Evolutionary conservation across 2,888 invertebrate species (phyloP), one percentile per base, ranked within the genome.

Genomic region (Noctuana brunneofusca): DNA sequence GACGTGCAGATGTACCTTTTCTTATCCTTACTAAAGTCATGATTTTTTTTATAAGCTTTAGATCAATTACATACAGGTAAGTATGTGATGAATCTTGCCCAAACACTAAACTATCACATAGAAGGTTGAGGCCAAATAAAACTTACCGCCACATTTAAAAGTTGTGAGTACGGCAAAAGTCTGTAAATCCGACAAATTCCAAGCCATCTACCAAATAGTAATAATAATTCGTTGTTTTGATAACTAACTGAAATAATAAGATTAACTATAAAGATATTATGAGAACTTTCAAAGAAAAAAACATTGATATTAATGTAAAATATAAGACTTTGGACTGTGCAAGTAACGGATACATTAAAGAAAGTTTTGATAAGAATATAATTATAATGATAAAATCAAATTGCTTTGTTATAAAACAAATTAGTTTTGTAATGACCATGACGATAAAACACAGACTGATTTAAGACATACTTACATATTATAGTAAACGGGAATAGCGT

Each of bases 181-280:
- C 86, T 79, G 66, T 90, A 90, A 58, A 90, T 86, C 1, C 89
- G 79, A 16, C 75, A 70, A 4, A 87, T 76, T n/a, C 72, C 73
- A n/a, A 85, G 46, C 84, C 86, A 88, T 64, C 83, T 75, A 24
- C 81, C 81, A 11, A 76, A 12, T n/a, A n/a, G n/a, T 0, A 76
- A n/a, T n/a, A 74, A 55, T 3, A 70, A 50, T 0, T 49, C 18
- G n/a, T 69, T 68, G 20, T 53, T 12, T 35, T 52, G 68, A 11
- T 69, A 67, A 60, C 64, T 69, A 70, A 77, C 85, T 85, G 71
- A 57, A 75, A 78, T 48, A 32, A 58, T 38, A 54, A 30, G 5
- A 46, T 50, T 30, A 41, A 8, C 2, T 12, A 32, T 32, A 4
- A 9, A 8, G 5, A 24, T 24, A 3, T 24, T 24, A n/a, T n/a